phyloP scores from a whole-genome alignment of 1,140 invertebrate genomes.

The Lanistes nyassanus region DNA sequence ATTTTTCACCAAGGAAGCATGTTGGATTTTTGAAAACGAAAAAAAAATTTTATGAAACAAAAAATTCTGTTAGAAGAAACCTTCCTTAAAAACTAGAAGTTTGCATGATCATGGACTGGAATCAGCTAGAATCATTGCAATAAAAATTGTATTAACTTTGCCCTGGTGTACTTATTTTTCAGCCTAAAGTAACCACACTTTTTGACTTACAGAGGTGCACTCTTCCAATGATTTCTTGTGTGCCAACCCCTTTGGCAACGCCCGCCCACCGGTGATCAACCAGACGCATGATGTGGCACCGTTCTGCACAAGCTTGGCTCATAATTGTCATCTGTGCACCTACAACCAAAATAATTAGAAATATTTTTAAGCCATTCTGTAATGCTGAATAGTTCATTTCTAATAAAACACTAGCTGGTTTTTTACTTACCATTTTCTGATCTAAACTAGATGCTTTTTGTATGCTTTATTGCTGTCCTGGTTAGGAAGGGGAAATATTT shows the following conservation, averaged over 20 bases:
- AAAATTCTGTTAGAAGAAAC: too few relatives aligned
- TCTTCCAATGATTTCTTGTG: slow-evolving; percentile 93
- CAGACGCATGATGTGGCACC: slow-evolving; percentile 95
- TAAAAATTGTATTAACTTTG: too few relatives aligned
- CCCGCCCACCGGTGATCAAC: slow-evolving; percentile 95
- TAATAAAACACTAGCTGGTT: background rate
- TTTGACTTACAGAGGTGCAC: slow-evolving; percentile 85
- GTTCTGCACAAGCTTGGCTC: slow-evolving; percentile 72
- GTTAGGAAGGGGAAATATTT: too few relatives aligned
- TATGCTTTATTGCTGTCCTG: background rate
- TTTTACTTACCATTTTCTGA: background rate
- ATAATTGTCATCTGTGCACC: slow-evolving; percentile 71
- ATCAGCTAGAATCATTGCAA: too few relatives aligned
- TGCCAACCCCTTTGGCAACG: slow-evolving; percentile 90
- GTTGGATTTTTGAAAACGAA: too few relatives aligned
- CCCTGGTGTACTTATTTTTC: too few relatives aligned
- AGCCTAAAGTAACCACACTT: background rate
- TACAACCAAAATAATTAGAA: slow-evolving; percentile 27
- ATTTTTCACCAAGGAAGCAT: too few relatives aligned
- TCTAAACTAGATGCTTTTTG: background rate
- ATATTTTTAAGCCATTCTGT: too few relatives aligned
- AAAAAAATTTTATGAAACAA: too few relatives aligned
- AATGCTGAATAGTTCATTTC: background rate
- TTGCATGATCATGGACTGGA: too few relatives aligned
- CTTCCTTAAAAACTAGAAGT: too few relatives aligned